Evolutionary conservation across 2,113 vertebrate species (phyloP), one percentile per base, ranked within the genome.

Genomic region (Coptodon rendalli): DNA sequence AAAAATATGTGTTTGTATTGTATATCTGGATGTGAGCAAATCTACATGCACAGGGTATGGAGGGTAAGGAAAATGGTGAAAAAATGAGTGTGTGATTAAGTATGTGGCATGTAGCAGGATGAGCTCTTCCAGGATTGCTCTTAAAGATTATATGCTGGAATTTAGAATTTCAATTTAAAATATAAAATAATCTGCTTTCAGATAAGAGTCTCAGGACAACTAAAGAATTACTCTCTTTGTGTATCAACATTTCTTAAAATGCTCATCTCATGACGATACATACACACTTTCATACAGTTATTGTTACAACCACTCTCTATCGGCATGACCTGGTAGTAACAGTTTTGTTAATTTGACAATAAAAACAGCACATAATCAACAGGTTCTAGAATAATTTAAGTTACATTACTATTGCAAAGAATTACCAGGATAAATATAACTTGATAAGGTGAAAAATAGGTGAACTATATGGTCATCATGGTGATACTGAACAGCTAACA

Each of bases 41-140:
- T 50, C 43, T 78, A 50, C 29, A 31, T 59, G 14, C 31, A 29
- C 1, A 48, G 38, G 66, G 9, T 76, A 43, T 36, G 31, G 7
- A 85, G 14, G 24, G 29, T 57, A 36, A 56, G 38, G n/a, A 13
- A 81, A 81, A 52, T 45, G 14, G 3, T 61, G 29, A 61, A 61
- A 61, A 61, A 19, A 34, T 34, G 29, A 61, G 29, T 61, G 59
- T 19, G 29, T 61, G 59, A 61, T 16, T 61, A 61, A 34, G 59
- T 61, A 61, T 34, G 59, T 34, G 59, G 59, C 34, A 11, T 53
- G 80, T 92, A 91, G 90, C 86, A 88, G 89, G 94, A 91, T 90
- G 90, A 91, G 50, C 84, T 86, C 86, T 86, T 43, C 79, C 79
- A 86, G 85, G 86, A 86, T 92, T 90, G 85, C 80, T 86, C 79